Percentiles rank a stretch among this genome's conserved stretches.
Evolutionary conservation across 1,140 invertebrate genomes (phyloP).

Genomic region (Babylonia areolata): DNA sequence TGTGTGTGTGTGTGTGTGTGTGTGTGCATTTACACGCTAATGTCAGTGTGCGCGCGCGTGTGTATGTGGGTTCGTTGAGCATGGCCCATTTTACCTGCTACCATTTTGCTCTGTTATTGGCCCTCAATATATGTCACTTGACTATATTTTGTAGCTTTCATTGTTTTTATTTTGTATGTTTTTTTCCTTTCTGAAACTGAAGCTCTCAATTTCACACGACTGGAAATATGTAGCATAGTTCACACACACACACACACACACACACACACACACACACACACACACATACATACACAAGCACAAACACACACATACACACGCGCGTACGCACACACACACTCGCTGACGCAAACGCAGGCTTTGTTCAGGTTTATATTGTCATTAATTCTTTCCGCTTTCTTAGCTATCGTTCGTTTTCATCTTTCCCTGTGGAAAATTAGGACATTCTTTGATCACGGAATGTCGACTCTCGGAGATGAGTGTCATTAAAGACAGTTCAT

Average conservation of each 20-base stretch:
- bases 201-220: background rate
- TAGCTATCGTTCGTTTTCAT: too few species aligned
- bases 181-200: background rate
- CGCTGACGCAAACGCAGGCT: background rate
- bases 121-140: too few species aligned
- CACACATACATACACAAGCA: background rate
- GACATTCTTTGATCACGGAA: too few species aligned
- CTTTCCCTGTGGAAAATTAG: too few species aligned
- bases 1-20: slow-evolving; percentile 29
- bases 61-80: background rate
- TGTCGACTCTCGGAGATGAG: background rate
- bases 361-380: too few species aligned
- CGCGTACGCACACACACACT: background rate
- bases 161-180: too few species aligned
- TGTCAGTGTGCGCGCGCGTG: slow-evolving; percentile 1
- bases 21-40: background rate
- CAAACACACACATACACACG: background rate
- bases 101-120: too few species aligned
- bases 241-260: slow-evolving; percentile 7
- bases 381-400: too few species aligned
- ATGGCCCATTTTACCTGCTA: background rate
- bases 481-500: too few species aligned
- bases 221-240: background rate
- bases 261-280: slow-evolving; percentile 6
- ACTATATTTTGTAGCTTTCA: too few species aligned